These are phyloP conservation scores for Ptyas mucosa DNA, from an alignment of 2,113 vertebrate species.

Conservation along the genomic window DNA sequence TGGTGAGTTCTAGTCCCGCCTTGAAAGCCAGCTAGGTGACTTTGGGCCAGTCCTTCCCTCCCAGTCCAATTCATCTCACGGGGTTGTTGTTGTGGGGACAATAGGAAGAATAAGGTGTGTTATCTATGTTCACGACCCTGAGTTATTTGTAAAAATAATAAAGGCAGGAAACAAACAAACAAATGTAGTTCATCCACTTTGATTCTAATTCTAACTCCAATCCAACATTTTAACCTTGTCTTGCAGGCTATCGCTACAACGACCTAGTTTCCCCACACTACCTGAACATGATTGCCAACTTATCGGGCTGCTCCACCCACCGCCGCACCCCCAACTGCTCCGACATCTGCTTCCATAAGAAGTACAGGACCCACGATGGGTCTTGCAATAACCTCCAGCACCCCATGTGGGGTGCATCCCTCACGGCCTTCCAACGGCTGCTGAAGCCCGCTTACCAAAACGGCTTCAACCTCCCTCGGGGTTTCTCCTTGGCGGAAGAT, in stretches of 20 bases:
- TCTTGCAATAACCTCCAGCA: slow-evolving; percentile 74
- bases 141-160: neutral
- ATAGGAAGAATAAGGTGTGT: neutral
- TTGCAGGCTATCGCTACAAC: slow-evolving; percentile 68
- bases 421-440: slow-evolving; percentile 71
- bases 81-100: neutral
- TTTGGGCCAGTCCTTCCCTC: neutral
- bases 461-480: slow-evolving; percentile 67
- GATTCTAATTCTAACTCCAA: neutral
- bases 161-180: neutral
- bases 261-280: slow-evolving; percentile 72
- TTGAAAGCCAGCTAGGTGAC: neutral
- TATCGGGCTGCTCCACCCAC: slow-evolving; percentile 70
- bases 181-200: neutral
- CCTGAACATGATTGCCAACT: slow-evolving; percentile 71
- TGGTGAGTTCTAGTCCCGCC: no score
- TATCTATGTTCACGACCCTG: neutral
- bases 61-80: neutral
- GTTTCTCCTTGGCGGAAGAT: slow-evolving; percentile 52
- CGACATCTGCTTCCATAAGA: slow-evolving; percentile 68
- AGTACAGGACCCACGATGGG: slow-evolving; percentile 66
- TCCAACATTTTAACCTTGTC: slow-evolving; percentile 18
- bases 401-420: slow-evolving; percentile 70
- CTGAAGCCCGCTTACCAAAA: slow-evolving; percentile 72
- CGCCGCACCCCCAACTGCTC: slow-evolving; percentile 68